phyloP scores from a whole-genome alignment of 2,888 invertebrate species.

The Agonopterix alstromeriana region DNA sequence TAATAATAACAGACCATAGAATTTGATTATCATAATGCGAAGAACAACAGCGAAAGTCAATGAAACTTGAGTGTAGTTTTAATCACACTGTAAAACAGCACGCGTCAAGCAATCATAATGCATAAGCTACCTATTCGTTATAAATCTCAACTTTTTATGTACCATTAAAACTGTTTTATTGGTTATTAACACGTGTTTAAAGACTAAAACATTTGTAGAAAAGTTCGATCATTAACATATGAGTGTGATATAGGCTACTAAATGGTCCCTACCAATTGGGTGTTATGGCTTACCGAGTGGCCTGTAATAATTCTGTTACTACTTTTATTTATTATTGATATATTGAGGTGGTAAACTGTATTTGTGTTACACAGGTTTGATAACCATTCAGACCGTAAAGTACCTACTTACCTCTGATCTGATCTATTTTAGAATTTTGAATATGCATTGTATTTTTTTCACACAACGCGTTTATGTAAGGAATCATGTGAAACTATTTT shows the following conservation, averaged over 20 bases:
- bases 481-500: too few relatives aligned
- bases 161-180: conserved; percentile 72
- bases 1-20: conserved; percentile 12
- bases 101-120: conserved; percentile 58
- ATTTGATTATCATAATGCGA: conserved; percentile 18
- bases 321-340: too few relatives aligned
- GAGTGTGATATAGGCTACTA: conserved; percentile 28
- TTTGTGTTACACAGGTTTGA: too few relatives aligned
- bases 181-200: conserved; percentile 74
- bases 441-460: too few relatives aligned
- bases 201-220: conserved; percentile 71
- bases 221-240: conserved; percentile 61
- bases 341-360: too few relatives aligned
- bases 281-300: background rate
- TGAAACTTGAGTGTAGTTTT: conserved; percentile 36
- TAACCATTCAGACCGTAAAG: too few relatives aligned
- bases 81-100: conserved; percentile 36
- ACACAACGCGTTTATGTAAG: too few relatives aligned
- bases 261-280: background rate
- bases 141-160: conserved; percentile 75
- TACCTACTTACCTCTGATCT: too few relatives aligned
- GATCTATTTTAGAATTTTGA: too few relatives aligned
- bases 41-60: conserved; percentile 35
- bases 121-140: conserved; percentile 62
- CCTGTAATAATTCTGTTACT: too few relatives aligned